Evolutionary conservation across 53 echinoderm and acorn worm genomes (phyloP).

Genomic region (Echinarachnius parma): DNA sequence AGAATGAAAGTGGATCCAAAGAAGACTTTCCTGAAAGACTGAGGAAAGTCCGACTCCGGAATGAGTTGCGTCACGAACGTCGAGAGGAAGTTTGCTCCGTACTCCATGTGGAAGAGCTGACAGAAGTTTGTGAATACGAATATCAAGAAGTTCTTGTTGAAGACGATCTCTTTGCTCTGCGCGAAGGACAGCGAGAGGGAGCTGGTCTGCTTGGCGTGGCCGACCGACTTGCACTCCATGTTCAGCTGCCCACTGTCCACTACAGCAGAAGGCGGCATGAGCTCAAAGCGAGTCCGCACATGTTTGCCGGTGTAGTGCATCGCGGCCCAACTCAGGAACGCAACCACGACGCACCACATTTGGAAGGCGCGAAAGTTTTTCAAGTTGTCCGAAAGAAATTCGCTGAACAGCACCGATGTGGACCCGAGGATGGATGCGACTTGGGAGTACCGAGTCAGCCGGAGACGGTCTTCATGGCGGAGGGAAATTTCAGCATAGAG

Average conservation of each 20-base stretch:
- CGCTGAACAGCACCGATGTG: conserved; percentile 54
- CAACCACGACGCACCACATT: conserved; percentile 69
- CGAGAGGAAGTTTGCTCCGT: conserved; percentile 70
- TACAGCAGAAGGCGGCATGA: neutral
- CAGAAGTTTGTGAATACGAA: conserved; percentile 83
- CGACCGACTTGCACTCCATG: conserved; percentile 14
- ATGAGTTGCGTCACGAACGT: conserved; percentile 84
- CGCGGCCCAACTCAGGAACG: conserved; percentile 79
- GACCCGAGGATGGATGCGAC: conserved; percentile 73
- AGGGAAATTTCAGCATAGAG: conserved; percentile 87
- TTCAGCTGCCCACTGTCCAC: neutral
- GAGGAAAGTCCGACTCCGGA: conserved; percentile 54
- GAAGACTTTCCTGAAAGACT: conserved; percentile 57
- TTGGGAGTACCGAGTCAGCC: conserved; percentile 72
- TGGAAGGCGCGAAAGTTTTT: conserved; percentile 80
- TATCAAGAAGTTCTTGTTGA: conserved; percentile 62
- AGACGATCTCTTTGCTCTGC: conserved; percentile 74
- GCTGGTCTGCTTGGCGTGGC: conserved; percentile 3
- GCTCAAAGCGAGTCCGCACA: conserved; percentile 46
- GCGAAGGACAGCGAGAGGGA: conserved; percentile 28
- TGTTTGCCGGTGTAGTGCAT: conserved; percentile 84
- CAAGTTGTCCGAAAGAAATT: conserved; percentile 76
- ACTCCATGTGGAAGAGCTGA: conserved; percentile 74
- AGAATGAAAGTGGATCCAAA: conserved; percentile 81
- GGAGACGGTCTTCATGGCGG: conserved; percentile 70